Evolutionary conservation across 2,797 vertebrate genomes (phyloP).

Genomic region (Diceros bicornis): DNA sequence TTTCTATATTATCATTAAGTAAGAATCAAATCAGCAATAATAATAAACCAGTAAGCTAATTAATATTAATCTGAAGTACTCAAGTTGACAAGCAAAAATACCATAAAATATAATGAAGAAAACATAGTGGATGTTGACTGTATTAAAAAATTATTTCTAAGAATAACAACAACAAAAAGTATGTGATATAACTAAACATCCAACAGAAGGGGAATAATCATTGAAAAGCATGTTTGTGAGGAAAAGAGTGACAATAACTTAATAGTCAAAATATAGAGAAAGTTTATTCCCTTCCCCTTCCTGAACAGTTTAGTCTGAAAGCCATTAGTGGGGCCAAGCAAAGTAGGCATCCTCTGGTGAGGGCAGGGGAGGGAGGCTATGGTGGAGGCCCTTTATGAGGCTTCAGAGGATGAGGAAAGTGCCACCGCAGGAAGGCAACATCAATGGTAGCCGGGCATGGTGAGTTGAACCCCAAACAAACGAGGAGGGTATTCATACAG

Average conservation of each 20-base stretch:
- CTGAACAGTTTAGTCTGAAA: conserved; percentile 7
- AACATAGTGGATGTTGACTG: not conserved
- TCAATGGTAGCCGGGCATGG: not conserved
- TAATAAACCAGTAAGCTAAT: conserved; percentile 30
- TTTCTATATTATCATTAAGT: conserved; percentile 50
- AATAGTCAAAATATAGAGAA: conserved; percentile 11
- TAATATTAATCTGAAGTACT: conserved; percentile 53
- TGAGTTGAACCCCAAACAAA: not conserved
- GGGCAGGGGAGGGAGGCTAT: not conserved
- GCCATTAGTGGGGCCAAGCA: not conserved
- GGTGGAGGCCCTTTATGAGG: not conserved
- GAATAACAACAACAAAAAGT: not conserved
- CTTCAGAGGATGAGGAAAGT: not conserved
- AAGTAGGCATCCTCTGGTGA: not conserved
- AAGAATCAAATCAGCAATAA: conserved; percentile 47
- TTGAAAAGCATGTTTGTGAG: not conserved
- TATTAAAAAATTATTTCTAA: conserved; percentile 19
- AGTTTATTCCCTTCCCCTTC: not conserved
- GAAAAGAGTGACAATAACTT: not conserved
- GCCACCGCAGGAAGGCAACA: not conserved
- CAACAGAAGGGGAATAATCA: not conserved
- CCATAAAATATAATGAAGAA: conserved; percentile 5
- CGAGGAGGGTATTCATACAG: not conserved
- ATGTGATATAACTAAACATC: not conserved
- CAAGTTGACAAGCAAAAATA: conserved; percentile 53